These are phyloP conservation scores for Tapera naevia DNA, from an alignment of 2,797 vertebrate genomes.

Conservation along the genomic window DNA sequence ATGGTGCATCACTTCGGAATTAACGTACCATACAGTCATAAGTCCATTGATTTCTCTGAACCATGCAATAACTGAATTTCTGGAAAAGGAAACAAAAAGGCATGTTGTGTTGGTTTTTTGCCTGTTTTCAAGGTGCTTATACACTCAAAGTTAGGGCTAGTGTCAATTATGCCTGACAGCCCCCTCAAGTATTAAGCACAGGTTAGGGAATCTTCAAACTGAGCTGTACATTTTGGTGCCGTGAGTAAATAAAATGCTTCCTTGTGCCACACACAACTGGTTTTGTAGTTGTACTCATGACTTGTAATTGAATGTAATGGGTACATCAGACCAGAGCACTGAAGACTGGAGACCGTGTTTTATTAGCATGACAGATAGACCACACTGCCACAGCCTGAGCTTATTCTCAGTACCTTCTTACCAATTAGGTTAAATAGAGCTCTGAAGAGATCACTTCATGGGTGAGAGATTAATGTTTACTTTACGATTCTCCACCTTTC, in stretches of 20 bases:
- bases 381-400: fast-evolving
- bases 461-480: background rate
- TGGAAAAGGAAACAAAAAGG: background rate
- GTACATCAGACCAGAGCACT: background rate
- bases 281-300: background rate
- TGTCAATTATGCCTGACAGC: fast-evolving
- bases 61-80: background rate
- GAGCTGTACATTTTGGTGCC: background rate
- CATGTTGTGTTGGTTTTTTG: background rate
- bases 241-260: background rate
- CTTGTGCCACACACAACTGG: background rate
- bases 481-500: background rate
- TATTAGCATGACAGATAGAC: background rate
- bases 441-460: background rate
- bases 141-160: background rate
- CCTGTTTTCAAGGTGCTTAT: background rate
- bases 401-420: background rate
- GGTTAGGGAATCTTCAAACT: background rate
- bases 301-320: background rate
- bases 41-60: background rate
- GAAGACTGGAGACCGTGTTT: background rate
- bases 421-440: background rate
- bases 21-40: background rate
- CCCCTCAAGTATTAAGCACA: background rate
- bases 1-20: background rate